Evolutionary conservation across 2,888 invertebrate genomes (phyloP), one percentile per base, ranked within the genome.

Genomic region (Lagria hirta): DNA sequence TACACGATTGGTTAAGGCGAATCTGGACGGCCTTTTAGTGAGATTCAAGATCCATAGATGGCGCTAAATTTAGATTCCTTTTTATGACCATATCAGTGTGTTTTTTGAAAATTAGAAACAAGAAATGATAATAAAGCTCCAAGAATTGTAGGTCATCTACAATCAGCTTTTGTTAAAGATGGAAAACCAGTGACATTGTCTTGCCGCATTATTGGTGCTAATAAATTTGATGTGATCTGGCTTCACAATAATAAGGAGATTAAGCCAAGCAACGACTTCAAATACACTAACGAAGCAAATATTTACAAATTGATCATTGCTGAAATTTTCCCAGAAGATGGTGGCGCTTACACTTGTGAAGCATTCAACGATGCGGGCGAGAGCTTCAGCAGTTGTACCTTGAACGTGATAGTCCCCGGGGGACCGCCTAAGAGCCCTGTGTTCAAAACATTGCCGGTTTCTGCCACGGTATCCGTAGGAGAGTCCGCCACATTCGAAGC

Each of bases 181-280:
- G 93, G 93, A n/a, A 90, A 92, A 59, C 79, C 88, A 1, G 87
- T 93, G 26, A 86, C 86, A 49, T 75, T 95, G 17, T 82, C 86
- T 7, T 93, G 92, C 74, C 85, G 88, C 55, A 86, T 88, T 57
- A 84, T 85, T 58, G 94, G 93, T 33, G 85, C 90, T 0, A 83
- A 88, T 59, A 86, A 91, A 57, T 93, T 94, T 68, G 95, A 95
- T 71, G 91, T 95, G 0, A 83, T 96, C 11, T 98, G 97, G 97
- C 78, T 96, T 30, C 93, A 95, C 73, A 95, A 96, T 71, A 93
- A 95, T 75, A 95, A 96, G 72, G 94, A 95, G 73, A 93, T 97
- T 64, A 94, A 93, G 68, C 91, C 94, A 0, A 90, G 90, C 67
- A 94, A 94, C 74, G 95, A 96, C 77, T 96, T 96, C 83, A 86